Evolutionary conservation across 2,888 invertebrate species (phyloP).

Genomic region (Spilarctia lutea): DNA sequence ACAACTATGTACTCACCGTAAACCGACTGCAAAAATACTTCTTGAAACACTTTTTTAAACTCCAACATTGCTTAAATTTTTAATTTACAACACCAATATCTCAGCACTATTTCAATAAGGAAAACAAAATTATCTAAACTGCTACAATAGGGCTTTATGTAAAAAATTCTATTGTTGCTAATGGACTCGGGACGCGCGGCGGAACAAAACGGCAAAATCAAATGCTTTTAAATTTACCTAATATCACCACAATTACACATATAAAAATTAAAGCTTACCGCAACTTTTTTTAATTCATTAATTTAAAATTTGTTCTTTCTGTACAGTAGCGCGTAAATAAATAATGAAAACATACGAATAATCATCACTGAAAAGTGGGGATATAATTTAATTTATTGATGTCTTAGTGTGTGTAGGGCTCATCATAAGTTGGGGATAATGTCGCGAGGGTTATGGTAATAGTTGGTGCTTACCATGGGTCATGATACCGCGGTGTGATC

Average conservation of each 20-base stretch:
- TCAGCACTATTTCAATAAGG: conserved; percentile 35
- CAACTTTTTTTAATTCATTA: conserved; percentile 45
- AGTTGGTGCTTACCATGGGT: conserved; percentile 77
- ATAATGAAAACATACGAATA: conserved; percentile 68
- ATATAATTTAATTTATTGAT: conserved; percentile 26
- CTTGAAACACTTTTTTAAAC: conserved; percentile 36
- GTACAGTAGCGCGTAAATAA: conserved; percentile 70
- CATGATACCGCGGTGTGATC: conserved; percentile 73
- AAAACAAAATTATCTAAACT: conserved; percentile 39
- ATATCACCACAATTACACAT: conserved; percentile 44
- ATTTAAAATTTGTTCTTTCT: conserved; percentile 56
- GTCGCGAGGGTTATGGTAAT: conserved; percentile 55
- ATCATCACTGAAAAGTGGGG: conserved; percentile 74
- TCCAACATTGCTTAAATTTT: conserved; percentile 27
- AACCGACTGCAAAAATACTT: conserved; percentile 40
- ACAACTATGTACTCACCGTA: conserved; percentile 49
- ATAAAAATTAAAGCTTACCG: conserved; percentile 26
- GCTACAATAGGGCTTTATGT: conserved; percentile 53
- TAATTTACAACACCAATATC: conserved; percentile 31
- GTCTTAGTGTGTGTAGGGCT: conserved; percentile 25
- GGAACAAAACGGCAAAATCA: conserved; percentile 39
- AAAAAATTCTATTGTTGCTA: conserved; percentile 61
- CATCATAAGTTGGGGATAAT: conserved; percentile 39
- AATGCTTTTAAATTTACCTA: conserved; percentile 45
- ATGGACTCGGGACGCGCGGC: conserved; percentile 53